Evolutionary conservation across 2,113 vertebrate species (phyloP).

Genomic region (Platichthys flesus): DNA sequence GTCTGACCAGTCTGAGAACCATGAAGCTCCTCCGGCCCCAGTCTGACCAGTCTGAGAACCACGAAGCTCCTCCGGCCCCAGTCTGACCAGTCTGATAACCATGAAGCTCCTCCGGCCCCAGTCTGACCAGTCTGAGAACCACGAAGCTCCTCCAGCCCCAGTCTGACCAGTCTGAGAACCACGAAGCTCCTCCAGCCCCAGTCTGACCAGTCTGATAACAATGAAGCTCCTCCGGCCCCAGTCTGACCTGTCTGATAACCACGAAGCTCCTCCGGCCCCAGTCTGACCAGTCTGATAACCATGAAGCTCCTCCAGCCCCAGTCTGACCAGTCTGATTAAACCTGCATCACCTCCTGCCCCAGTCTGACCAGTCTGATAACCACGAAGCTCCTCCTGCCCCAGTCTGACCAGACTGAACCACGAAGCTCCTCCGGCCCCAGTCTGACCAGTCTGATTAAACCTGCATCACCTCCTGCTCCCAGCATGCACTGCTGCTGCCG

Average conservation of each 20-base stretch:
- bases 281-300: constrained; percentile 26
- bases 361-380: constrained; percentile 28
- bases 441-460: constrained; percentile 30
- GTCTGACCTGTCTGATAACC: constrained; percentile 24
- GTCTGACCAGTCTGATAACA: constrained; percentile 29
- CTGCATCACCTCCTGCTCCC: constrained; percentile 32
- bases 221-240: constrained; percentile 19
- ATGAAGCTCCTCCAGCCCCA: constrained; percentile 18
- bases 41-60: constrained; percentile 24
- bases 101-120: constrained; percentile 17
- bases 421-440: constrained; percentile 17
- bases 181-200: constrained; percentile 18
- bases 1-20: constrained; percentile 24
- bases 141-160: constrained; percentile 18
- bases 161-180: constrained; percentile 24
- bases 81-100: constrained; percentile 26
- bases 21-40: constrained; percentile 17
- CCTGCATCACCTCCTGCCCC: constrained; percentile 38
- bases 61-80: constrained; percentile 17
- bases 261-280: constrained; percentile 17
- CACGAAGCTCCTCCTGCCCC: constrained; percentile 14
- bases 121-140: constrained; percentile 24
- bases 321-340: constrained; percentile 29
- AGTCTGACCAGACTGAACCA: constrained; percentile 29
- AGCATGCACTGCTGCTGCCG: constrained; percentile 35